phyloP scores from a whole-genome alignment of 2,888 invertebrate genomes.

The Plutella xylostella region DNA sequence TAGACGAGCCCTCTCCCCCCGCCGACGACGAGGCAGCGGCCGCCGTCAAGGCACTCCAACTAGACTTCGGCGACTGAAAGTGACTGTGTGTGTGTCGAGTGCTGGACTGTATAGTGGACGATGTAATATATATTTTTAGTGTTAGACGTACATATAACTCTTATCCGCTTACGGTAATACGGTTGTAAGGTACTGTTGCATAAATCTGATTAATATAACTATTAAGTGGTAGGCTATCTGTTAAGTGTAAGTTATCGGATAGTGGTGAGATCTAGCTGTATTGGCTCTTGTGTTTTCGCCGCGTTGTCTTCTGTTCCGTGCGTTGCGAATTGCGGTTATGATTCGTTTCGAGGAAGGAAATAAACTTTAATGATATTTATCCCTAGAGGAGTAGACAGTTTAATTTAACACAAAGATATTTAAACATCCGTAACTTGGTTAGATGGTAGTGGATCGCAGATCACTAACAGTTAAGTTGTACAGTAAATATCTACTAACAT shows the following conservation, averaged over 20 bases:
- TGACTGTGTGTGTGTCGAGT: slow-evolving; percentile 4
- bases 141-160: slow-evolving; percentile 43
- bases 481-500: slow-evolving; percentile 58
- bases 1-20: neutral
- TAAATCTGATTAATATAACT: slow-evolving; percentile 64
- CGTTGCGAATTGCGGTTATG: slow-evolving; percentile 19
- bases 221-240: slow-evolving; percentile 47
- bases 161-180: slow-evolving; percentile 55
- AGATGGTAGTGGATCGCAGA: slow-evolving; percentile 51
- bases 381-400: slow-evolving; percentile 33
- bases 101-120: slow-evolving; percentile 20
- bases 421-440: slow-evolving; percentile 38
- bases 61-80: slow-evolving; percentile 17
- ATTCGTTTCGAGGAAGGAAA: neutral
- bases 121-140: slow-evolving; percentile 41
- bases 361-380: slow-evolving; percentile 14
- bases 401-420: slow-evolving; percentile 23
- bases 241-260: slow-evolving; percentile 47
- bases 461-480: slow-evolving; percentile 51
- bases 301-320: slow-evolving; percentile 29
- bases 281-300: slow-evolving; percentile 31
- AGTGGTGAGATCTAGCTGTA: slow-evolving; percentile 41
- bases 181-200: slow-evolving; percentile 60
- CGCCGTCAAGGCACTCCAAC: slow-evolving; percentile 12
- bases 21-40: slow-evolving; percentile 5